Evolutionary conservation across 2,113 vertebrate genomes (phyloP).

Genomic region (Lepus americanus): DNA sequence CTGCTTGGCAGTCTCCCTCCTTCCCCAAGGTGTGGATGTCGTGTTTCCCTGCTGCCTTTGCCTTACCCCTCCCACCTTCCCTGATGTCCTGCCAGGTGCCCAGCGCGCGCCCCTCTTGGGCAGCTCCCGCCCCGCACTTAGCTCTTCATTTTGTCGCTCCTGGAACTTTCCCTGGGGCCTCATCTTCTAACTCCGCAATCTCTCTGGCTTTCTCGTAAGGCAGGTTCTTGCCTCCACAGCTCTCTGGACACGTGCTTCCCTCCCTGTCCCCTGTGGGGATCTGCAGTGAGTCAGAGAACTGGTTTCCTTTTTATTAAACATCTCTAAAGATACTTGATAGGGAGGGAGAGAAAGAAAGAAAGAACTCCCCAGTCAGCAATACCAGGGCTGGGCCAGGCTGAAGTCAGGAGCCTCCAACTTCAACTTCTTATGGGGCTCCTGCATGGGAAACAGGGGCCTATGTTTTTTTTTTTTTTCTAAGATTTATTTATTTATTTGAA

Average conservation of each 20-base stretch:
- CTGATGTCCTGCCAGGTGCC: fast-evolving
- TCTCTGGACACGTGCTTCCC: neutral
- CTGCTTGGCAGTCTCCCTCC: neutral
- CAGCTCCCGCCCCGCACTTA: too few species aligned
- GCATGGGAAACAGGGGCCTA: too few species aligned
- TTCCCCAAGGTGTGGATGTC: neutral
- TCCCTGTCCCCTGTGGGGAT: neutral
- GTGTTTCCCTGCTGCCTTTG: neutral
- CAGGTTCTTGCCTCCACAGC: neutral
- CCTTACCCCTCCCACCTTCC: too few species aligned
- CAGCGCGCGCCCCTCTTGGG: neutral
- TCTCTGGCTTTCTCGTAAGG: neutral
- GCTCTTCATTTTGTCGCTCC: neutral
- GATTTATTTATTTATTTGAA: too few species aligned
- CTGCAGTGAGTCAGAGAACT: neutral
- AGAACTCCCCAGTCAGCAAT: too few species aligned
- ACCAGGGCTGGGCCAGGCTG: too few species aligned
- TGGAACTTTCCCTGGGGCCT: neutral
- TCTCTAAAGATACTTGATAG: too few species aligned
- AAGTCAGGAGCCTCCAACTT: too few species aligned
- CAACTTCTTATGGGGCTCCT: too few species aligned
- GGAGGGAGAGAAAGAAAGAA: too few species aligned
- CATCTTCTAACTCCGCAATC: neutral
- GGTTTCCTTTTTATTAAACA: neutral
- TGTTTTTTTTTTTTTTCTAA: too few species aligned